Evolutionary conservation across 2,888 invertebrate species (phyloP), one percentile per base, ranked within the genome.

Genomic region (Cinara cedri): DNA sequence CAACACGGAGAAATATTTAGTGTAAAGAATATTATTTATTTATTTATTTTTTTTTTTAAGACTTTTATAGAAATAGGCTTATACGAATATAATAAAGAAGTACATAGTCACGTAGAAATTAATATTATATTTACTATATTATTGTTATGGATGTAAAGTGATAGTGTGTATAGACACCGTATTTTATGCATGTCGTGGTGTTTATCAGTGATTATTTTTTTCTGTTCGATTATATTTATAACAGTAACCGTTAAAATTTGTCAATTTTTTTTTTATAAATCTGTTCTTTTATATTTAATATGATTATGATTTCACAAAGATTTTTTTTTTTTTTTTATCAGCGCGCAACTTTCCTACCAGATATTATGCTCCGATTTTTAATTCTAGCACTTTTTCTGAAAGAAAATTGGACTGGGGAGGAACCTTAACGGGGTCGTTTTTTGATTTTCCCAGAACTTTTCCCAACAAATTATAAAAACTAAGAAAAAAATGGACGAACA

Each of bases 91-190:
- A 34, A 62, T 62, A 34, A 34, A 34, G 62, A 62, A 34, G 34
- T 34, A n/a, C n/a, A n/a, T n/a, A 62, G 62, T 62, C 26, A 62
- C 34, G 26, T 62, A 62, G 34, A 62, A 62, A 62, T 62, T 62
- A 62, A 62, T 42, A 62, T 62, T 62, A 62, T 62, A 62, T 34
- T 16, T 62, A 34, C 34, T 62, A 34, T 62, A 16, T 34, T 62
- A 34, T 16, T 62, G n/a, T 62, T 62, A 62, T 62, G 62, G 62
- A 34, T n/a, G n/a, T n/a, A n/a, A n/a, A n/a, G n/a, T n/a, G n/a
- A n/a, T n/a, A 62, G n/a, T 34, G 62, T 62, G 34, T 62, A 62
- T 62, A 34, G 34, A 62, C 34, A 62, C 13, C n/a, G n/a, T 24
- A 49, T 16, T 49, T 16, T 16, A 49, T 49, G 16, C 49, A 49